These are phyloP conservation scores for Phoeniculus purpureus DNA, from an alignment of 2,797 vertebrate species.

Conservation along the genomic window DNA sequence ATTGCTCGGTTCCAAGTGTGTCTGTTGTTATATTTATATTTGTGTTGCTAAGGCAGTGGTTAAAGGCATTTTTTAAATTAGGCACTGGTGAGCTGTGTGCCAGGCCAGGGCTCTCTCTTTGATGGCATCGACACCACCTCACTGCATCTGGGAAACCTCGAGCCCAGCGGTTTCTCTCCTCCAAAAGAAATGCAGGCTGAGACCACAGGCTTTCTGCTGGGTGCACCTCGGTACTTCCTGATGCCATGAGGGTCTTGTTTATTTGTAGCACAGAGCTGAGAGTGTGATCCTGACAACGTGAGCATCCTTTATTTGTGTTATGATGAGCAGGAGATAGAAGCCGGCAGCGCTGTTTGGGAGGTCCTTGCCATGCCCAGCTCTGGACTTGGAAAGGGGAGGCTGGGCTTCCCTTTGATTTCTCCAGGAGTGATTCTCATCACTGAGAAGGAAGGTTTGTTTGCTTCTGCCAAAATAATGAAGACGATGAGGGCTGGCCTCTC, in stretches of 20 bases:
- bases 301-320: background rate
- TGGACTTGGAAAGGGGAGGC: background rate
- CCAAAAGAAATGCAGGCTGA: background rate
- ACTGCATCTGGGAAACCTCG: background rate
- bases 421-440: background rate
- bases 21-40: conserved; percentile 68
- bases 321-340: background rate
- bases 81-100: conserved; percentile 11
- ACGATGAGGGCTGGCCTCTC: conserved; percentile 24
- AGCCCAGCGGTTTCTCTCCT: background rate
- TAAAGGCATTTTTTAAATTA: conserved; percentile 59
- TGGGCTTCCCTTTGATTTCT: conserved; percentile 13
- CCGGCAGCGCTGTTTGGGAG: fast-evolving
- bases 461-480: conserved; percentile 45
- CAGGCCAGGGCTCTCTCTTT: background rate
- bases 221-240: background rate
- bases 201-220: background rate
- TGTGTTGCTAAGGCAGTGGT: conserved; percentile 66
- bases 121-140: background rate
- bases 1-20: background rate
- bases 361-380: background rate
- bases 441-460: conserved; percentile 39
- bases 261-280: background rate
- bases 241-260: background rate
- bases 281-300: background rate